Evolutionary conservation across 2,797 vertebrate species (phyloP), one percentile per base, ranked within the genome.

Genomic region (Phalanger gymnotis): DNA sequence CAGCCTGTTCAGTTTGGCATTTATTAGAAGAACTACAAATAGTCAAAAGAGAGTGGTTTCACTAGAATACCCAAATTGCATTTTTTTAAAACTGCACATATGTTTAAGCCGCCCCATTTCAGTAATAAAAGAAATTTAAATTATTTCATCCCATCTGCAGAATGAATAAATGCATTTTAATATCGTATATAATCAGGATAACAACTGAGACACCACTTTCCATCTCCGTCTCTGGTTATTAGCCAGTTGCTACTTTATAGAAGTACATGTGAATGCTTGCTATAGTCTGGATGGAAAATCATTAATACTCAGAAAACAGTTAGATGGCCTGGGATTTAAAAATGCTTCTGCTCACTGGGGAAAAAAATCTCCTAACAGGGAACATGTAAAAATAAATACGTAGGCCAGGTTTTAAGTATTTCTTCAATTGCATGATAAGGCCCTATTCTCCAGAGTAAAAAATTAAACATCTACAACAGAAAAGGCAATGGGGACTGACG

Each of bases 401-500:
- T 31, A 40, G 53, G 53, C 55, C 30, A 0, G 22, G 53, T 54
- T 53, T 31, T 0, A 31, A 51, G 52, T 52, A 61, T 90, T 90
- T 90, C 52, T 90, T 14, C 53, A n/a, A 31, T 90, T 90, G 53
- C 54, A 14, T 31, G 51, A 22, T 90, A 90, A 34, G 4, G 58
- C 73, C 47, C 90, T 94, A 34, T 52, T 30, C 54, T 94, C 73
- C 93, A 19, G 28, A 90, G 34, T 31, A 34, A 90, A 53, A 53
- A 90, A 90, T 28, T 90, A 53, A 90, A 53, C 90, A 30, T 6
- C 13, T 52, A 19, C 94, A 52, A 57, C 0, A 87, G 34, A 93
- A 92, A 58, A 90, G 94, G 94, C 96, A 97, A 95, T 53, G 87
- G 93, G 95, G 91, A 97, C 97, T 97, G 97, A 96, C 98, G 98